A percentile compares a stretch with the other conserved stretches of the same genome.
These are phyloP conservation scores for Polypterus bichir DNA, from an alignment of 2,113 vertebrate genomes.

Conservation along the genomic window DNA sequence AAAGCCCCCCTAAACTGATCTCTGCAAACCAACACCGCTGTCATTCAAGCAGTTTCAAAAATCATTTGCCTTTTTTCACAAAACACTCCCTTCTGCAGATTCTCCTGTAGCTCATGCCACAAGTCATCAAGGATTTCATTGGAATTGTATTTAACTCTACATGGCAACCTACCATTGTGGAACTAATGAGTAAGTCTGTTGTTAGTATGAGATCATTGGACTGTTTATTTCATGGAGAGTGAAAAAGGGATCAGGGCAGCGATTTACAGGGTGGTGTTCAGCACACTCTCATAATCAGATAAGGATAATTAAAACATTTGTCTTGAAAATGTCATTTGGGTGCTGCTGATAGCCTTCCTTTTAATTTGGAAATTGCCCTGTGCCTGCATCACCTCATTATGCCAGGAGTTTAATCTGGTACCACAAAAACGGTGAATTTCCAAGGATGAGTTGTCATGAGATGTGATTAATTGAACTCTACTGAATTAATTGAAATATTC, in stretches of 20 bases:
- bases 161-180: neutral
- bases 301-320: neutral
- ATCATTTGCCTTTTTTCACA: too few relatives aligned
- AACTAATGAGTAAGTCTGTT: slow-evolving; percentile 4
- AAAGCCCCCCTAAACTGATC: too few relatives aligned
- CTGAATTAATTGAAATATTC: slow-evolving; percentile 23
- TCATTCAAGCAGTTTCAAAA: too few relatives aligned
- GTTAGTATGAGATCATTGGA: neutral
- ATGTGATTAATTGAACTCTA: neutral
- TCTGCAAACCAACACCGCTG: too few relatives aligned
- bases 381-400: too few relatives aligned
- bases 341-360: too few relatives aligned
- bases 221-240: neutral
- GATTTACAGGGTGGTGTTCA: neutral
- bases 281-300: neutral
- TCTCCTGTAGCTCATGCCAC: slow-evolving; percentile 1
- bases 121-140: slow-evolving; percentile 1
- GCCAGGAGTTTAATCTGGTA: too few relatives aligned
- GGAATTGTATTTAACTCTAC: neutral
- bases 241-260: neutral
- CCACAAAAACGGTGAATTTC: too few relatives aligned
- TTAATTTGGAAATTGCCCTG: too few relatives aligned
- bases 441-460: too few relatives aligned
- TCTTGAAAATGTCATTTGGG: too few relatives aligned
- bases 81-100: slow-evolving; percentile 2